Conservation (phyloP, 2,888 invertebrate genomes). For the Drosophila leonis region DNA sequence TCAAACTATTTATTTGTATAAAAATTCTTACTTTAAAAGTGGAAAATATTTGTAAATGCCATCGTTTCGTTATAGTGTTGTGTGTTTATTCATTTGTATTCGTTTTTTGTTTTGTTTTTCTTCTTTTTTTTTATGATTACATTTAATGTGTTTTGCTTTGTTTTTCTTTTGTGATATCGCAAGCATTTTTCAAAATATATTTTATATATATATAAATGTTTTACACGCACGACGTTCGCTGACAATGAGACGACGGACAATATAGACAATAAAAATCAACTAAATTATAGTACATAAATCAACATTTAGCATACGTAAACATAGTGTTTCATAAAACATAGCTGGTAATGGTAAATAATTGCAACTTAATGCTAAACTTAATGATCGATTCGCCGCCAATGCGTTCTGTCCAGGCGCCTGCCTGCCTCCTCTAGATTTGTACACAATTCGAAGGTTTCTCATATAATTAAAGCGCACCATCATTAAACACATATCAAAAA, state of each 20-base stretch:
- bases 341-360: slow-evolving; percentile 62
- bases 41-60: not conserved
- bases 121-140: slow-evolving; percentile 40
- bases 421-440: slow-evolving; percentile 38
- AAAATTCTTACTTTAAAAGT: not conserved
- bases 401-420: slow-evolving; percentile 15
- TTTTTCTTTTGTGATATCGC: slow-evolving; percentile 48
- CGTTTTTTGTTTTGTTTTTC: slow-evolving; percentile 19
- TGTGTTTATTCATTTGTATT: slow-evolving; percentile 49
- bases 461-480: slow-evolving; percentile 40
- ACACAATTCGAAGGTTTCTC: slow-evolving; percentile 43
- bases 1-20: not conserved
- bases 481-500: slow-evolving; percentile 28
- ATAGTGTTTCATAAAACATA: slow-evolving; percentile 53
- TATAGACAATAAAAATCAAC: slow-evolving; percentile 58
- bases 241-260: slow-evolving; percentile 36
- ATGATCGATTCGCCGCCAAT: slow-evolving; percentile 31
- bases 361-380: slow-evolving; percentile 63
- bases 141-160: slow-evolving; percentile 16
- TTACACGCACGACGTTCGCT: slow-evolving; percentile 38
- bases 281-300: slow-evolving; percentile 70
- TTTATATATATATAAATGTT: slow-evolving; percentile 33
- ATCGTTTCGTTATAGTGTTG: slow-evolving; percentile 31
- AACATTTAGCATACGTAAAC: slow-evolving; percentile 60
- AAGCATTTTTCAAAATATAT: slow-evolving; percentile 39